Percentiles rank a stretch among this genome's conserved stretches.
phyloP scores from a whole-genome alignment of 2,113 vertebrate species.

The Aphyosemion australe region DNA sequence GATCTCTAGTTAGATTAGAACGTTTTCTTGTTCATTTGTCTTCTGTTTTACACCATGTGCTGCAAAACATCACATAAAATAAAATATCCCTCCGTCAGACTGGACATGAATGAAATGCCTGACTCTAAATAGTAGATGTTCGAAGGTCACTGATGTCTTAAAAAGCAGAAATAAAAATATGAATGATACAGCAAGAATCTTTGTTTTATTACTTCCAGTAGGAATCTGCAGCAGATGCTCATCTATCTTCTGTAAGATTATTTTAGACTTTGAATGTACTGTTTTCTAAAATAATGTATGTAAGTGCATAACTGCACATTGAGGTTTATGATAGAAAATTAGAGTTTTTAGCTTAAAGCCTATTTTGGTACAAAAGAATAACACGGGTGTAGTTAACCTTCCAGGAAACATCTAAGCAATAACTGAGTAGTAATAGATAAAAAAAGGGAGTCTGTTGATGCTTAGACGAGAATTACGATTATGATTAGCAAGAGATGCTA shows the following conservation, averaged over 20 bases:
- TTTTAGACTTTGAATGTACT: too few species aligned
- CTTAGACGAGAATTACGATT: not conserved
- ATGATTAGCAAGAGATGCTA: constrained; percentile 7
- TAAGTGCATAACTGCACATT: too few species aligned
- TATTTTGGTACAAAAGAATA: too few species aligned
- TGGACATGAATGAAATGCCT: not conserved
- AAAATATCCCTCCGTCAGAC: not conserved
- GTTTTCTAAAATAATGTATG: too few species aligned
- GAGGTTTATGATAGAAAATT: too few species aligned
- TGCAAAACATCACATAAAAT: not conserved
- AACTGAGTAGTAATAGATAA: not conserved
- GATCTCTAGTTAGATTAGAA: too few species aligned
- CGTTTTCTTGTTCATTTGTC: too few species aligned
- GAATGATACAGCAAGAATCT: not conserved
- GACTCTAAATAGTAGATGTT: not conserved
- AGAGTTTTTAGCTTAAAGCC: too few species aligned
- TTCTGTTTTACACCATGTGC: not conserved
- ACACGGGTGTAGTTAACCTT: not conserved
- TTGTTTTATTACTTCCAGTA: not conserved
- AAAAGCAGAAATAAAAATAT: not conserved
- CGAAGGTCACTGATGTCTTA: not conserved
- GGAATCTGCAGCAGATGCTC: not conserved
- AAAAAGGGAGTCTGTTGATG: not conserved
- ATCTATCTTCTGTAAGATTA: too few species aligned
- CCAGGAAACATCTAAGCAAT: not conserved